Base-by-base conservation (phyloP, 2,797 vertebrate genomes). In the Anguilla megastoma region DNA sequence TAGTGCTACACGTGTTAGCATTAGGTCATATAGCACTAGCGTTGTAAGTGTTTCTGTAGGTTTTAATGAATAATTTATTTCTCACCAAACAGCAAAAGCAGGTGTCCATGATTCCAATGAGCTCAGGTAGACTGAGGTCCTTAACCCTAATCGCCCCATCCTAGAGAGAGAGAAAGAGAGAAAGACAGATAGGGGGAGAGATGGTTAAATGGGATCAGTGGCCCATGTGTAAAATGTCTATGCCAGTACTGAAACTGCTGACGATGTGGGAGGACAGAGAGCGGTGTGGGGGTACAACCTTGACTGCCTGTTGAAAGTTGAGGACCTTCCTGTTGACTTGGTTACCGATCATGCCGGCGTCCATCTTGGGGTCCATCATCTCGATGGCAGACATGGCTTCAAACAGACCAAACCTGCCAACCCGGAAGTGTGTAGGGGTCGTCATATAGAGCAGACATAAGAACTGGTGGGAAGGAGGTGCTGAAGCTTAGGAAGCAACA, bases 351-450 rank as follows among this genome's bases (percentile, higher is more conserved):
- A 99, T 99, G 87, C 99, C 98, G 63, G 99, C 98, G 90, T 99
- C 98, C 99, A 99, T 99, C 92, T 99, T 99, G 16, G 99, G 99
- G 95, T 99, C 99, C 99, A 99, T 99, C 99, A 99, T 99, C 95
- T 99, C 98, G 93, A 99, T 99, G 88, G 99, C 98, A 89, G 98
- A 99, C 98, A 99, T 99, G 83, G 98, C 99, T 95, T 99, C 99
- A 95, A 99, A 99, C 88, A 99, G 96, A 86, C 99, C 99, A 95
- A 99, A 99, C 88, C 99, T 99, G 93, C 79, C 18, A 50, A 54
- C 36, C 60, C 41, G 30, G 18, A 85, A 69, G 45, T 48, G 41
- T 18, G 45, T 2, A 50, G 21, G 36, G 36, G 36, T 41, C 36
- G 36, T 41, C 36, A 41, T 41, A 41, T 41, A 41, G 36, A 41